These are phyloP conservation scores for Hypsopygia costalis DNA, from an alignment of 2,888 invertebrate genomes.

Conservation along the genomic window DNA sequence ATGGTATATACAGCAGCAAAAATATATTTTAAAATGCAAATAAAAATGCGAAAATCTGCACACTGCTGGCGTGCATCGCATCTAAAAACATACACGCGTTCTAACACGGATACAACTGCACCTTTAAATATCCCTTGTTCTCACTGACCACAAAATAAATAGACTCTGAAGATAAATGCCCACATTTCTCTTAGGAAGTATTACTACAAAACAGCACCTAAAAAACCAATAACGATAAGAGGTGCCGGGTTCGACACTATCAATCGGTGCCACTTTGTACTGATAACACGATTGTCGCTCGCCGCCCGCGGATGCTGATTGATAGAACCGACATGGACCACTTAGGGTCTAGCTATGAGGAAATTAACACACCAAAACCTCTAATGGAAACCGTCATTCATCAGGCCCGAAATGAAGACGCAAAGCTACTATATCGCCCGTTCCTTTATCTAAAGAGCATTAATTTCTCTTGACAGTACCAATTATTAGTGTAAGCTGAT, in stretches of 20 bases:
- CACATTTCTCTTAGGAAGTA: conserved; percentile 8
- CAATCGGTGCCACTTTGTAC: conserved; percentile 61
- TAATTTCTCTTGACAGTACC: conserved; percentile 50
- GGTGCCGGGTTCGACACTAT: conserved; percentile 55
- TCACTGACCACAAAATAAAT: background rate
- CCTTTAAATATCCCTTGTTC: background rate
- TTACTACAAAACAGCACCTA: conserved; percentile 22
- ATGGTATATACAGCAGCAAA: no score
- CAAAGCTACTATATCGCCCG: conserved; percentile 28
- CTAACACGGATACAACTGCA: no score
- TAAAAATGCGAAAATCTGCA: no score
- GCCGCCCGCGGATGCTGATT: conserved; percentile 44
- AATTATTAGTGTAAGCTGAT: conserved; percentile 28
- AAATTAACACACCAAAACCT: conserved; percentile 59
- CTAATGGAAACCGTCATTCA: conserved; percentile 68
- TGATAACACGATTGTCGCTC: conserved; percentile 49
- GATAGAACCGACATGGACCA: conserved; percentile 59
- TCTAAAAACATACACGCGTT: no score
- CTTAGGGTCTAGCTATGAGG: conserved; percentile 52
- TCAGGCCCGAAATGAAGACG: conserved; percentile 60
- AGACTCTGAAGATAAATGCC: background rate
- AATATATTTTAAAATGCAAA: no score
- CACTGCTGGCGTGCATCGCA: no score
- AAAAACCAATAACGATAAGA: conserved; percentile 50
- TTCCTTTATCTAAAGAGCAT: conserved; percentile 53